These are phyloP conservation scores for Andrena cerasifolii DNA, from an alignment of 1,140 invertebrate genomes.

Conservation along the genomic window DNA sequence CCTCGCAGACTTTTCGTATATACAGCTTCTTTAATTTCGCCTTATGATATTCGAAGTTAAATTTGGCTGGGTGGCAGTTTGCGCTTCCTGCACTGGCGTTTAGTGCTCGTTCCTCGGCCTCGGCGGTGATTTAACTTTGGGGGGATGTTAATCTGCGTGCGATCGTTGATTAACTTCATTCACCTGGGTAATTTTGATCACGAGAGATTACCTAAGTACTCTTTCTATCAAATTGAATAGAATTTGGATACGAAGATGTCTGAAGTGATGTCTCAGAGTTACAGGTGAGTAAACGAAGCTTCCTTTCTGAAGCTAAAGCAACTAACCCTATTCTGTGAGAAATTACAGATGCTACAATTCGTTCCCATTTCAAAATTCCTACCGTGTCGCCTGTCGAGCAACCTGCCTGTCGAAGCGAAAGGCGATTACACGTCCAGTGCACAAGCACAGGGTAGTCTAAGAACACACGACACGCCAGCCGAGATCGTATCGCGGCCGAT, in stretches of 20 bases:
- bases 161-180: no score
- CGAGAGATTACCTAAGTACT: no score
- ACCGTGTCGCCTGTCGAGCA: slow-evolving; percentile 2
- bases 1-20: background rate
- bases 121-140: background rate
- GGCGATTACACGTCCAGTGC: slow-evolving; percentile 24
- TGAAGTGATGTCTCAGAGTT: no score
- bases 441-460: background rate
- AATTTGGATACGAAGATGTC: no score
- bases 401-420: background rate
- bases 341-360: slow-evolving; percentile 30
- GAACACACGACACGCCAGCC: slow-evolving; percentile 29
- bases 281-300: background rate
- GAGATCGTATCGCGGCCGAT: slow-evolving; percentile 49
- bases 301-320: no score
- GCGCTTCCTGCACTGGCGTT: background rate
- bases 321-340: background rate
- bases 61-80: background rate
- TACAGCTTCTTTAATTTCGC: slow-evolving; percentile 6
- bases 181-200: no score
- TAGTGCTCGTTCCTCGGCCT: background rate
- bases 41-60: background rate
- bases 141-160: background rate
- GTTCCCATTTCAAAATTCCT: background rate
- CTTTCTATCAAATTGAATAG: no score